Percentiles rank a stretch among this genome's conserved stretches.
Conservation (phyloP, 2,797 vertebrate genomes). For the Chelon labrosus region DNA sequence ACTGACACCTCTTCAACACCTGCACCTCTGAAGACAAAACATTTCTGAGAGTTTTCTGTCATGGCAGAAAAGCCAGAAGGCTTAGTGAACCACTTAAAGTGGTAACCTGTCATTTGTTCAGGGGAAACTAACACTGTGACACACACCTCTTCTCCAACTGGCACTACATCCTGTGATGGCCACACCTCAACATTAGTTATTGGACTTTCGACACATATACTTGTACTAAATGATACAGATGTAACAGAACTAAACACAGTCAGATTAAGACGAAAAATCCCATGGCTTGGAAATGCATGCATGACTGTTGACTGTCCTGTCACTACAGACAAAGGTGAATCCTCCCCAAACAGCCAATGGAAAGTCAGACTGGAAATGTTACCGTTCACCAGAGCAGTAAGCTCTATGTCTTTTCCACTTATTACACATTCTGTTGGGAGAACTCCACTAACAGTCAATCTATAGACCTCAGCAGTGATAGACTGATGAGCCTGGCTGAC, state of each 20-base stretch:
- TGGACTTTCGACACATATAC: constrained; percentile 75
- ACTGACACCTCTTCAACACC: constrained; percentile 78
- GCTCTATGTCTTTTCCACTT: constrained; percentile 49
- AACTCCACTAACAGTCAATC: constrained; percentile 71
- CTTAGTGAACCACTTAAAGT: constrained; percentile 76
- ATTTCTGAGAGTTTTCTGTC: constrained; percentile 62
- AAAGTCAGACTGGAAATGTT: constrained; percentile 71
- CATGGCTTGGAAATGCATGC: constrained; percentile 76
- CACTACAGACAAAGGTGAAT: constrained; percentile 51
- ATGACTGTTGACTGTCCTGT: constrained; percentile 62
- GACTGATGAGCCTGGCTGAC: constrained; percentile 67
- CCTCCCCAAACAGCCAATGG: constrained; percentile 84
- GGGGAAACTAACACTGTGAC: constrained; percentile 72
- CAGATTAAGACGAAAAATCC: constrained; percentile 72
- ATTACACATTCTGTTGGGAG: constrained; percentile 72
- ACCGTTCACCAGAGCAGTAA: constrained; percentile 76
- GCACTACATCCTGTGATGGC: constrained; percentile 50
- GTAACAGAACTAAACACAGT: constrained; percentile 70
- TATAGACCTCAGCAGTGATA: constrained; percentile 73
- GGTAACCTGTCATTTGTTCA: constrained; percentile 55
- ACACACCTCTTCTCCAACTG: constrained; percentile 72
- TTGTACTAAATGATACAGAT: constrained; percentile 50
- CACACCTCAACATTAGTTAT: constrained; percentile 70
- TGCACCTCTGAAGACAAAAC: constrained; percentile 79
- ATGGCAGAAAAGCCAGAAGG: constrained; percentile 24